Evolutionary conservation across 2,113 vertebrate species (phyloP).

Genomic region (Phalacrocorax brasilianus): DNA sequence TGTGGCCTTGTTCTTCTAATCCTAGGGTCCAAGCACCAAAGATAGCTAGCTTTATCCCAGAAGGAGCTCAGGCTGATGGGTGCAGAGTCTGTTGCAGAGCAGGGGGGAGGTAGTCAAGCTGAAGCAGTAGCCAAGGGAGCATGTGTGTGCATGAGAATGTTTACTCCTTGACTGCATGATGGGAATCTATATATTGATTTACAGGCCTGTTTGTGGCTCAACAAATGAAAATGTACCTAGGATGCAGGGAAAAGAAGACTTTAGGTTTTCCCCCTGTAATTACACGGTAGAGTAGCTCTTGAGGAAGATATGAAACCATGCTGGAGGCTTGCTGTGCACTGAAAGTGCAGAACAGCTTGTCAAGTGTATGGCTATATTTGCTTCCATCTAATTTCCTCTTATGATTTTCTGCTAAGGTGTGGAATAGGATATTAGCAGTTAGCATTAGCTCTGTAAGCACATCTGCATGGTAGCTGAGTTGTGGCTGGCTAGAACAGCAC

Average conservation of each 20-base stretch:
- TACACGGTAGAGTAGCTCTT: neutral
- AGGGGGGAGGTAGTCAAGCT: neutral
- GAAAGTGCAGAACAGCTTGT: neutral
- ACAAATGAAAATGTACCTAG: neutral
- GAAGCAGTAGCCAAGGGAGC: neutral
- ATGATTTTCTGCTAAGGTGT: neutral
- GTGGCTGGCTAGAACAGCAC: neutral
- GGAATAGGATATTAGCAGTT: neutral
- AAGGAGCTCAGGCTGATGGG: neutral
- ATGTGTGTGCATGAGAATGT: neutral
- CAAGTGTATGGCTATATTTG: neutral
- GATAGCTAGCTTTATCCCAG: neutral
- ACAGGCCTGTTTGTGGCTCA: neutral
- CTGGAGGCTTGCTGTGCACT: neutral
- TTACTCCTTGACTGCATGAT: neutral
- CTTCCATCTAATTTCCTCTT: neutral
- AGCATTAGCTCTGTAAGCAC: neutral
- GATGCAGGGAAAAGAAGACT: neutral
- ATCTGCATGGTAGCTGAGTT: neutral
- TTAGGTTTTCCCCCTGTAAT: neutral
- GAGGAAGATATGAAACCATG: neutral
- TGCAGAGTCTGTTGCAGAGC: fast-evolving
- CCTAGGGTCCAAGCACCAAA: neutral
- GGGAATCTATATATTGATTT: constrained; percentile 14
- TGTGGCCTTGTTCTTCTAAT: neutral